phyloP scores from a whole-genome alignment of 2,113 vertebrate genomes.

The Marmota monax region DNA sequence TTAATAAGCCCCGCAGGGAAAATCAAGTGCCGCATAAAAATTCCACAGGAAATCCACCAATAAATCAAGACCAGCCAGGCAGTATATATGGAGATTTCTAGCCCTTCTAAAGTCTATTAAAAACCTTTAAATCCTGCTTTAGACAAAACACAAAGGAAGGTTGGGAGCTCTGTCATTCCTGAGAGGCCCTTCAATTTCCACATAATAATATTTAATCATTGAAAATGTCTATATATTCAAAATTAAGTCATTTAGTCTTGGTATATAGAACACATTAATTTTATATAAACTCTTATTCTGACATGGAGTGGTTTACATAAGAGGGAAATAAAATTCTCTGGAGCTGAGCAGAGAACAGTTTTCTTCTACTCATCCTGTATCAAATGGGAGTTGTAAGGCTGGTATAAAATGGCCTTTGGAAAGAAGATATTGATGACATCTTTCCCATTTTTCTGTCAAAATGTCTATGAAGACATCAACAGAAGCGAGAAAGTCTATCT shows the following conservation, averaged over 20 bases:
- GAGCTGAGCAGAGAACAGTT: constrained; percentile 43
- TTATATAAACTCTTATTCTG: constrained; percentile 75
- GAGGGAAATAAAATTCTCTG: constrained; percentile 72
- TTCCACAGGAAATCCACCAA: constrained; percentile 89
- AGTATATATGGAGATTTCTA: constrained; percentile 87
- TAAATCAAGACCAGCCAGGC: constrained; percentile 85
- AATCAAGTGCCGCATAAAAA: constrained; percentile 89
- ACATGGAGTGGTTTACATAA: constrained; percentile 73
- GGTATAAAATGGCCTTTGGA: constrained; percentile 47
- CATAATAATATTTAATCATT: constrained; percentile 86
- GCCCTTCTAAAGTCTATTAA: constrained; percentile 88
- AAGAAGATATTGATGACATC: background rate
- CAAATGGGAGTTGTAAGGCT: constrained; percentile 52
- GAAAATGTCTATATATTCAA: constrained; percentile 81
- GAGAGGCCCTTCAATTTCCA: constrained; percentile 81
- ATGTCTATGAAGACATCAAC: constrained; percentile 8
- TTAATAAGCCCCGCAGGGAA: constrained; percentile 82
- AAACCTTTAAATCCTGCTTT: constrained; percentile 87
- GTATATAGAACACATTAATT: constrained; percentile 75
- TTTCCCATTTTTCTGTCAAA: background rate
- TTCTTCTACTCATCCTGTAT: constrained; percentile 52
- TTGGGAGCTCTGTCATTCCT: constrained; percentile 82
- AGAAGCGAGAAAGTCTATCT: constrained; percentile 3
- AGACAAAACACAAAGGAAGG: constrained; percentile 85
- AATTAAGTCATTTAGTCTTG: constrained; percentile 82